A percentile compares a stretch with the other conserved stretches of the same genome.
phyloP scores from a whole-genome alignment of 1,140 invertebrate species.

The Pristionchus pacificus region DNA sequence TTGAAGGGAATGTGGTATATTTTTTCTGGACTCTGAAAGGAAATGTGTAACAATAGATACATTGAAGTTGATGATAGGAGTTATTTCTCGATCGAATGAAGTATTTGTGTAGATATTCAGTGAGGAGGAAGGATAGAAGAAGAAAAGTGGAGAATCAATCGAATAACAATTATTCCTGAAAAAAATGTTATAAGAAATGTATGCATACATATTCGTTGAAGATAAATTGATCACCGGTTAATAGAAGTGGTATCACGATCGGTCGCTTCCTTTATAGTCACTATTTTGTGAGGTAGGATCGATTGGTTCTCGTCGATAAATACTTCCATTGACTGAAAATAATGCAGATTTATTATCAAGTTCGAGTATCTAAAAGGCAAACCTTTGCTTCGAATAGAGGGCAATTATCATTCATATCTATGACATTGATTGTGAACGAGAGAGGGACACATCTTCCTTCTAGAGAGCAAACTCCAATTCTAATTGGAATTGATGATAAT shows the following conservation, averaged over 20 bases:
- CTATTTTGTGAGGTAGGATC: not conserved
- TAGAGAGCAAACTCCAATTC: not conserved
- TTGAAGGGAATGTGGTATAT: no score
- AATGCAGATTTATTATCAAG: not conserved
- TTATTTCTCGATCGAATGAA: not conserved
- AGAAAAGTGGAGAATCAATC: not conserved
- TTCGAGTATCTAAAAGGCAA: not conserved
- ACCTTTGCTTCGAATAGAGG: not conserved
- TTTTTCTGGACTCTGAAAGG: no score
- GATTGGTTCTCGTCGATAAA: not conserved
- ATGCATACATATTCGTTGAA: not conserved
- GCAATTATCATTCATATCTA: not conserved
- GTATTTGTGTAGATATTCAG: not conserved
- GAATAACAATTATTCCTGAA: not conserved
- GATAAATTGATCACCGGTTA: not conserved
- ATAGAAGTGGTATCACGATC: not conserved
- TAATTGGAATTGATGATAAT: not conserved
- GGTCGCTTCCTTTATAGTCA: not conserved
- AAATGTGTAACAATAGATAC: no score
- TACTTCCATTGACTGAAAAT: not conserved
- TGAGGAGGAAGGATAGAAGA: not conserved
- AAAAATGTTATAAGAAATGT: no score
- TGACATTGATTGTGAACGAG: not conserved
- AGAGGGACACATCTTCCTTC: not conserved
- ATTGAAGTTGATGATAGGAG: not conserved